Evolutionary conservation across 2,113 vertebrate species (phyloP).

Genomic region (Dryoscopus gambensis): DNA sequence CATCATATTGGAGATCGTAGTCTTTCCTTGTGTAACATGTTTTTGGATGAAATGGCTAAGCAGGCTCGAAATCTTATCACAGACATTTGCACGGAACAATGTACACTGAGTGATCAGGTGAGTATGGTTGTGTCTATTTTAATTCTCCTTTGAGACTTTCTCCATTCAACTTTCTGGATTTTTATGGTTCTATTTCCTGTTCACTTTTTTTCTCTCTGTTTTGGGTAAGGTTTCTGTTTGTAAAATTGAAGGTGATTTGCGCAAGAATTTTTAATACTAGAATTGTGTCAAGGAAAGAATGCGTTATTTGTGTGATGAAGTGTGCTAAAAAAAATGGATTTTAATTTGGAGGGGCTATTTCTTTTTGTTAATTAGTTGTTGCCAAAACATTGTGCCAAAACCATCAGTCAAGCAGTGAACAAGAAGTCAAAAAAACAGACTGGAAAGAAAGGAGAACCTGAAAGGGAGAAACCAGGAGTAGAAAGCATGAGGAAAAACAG

Average conservation of each 20-base stretch:
- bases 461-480: slow-evolving; percentile 96
- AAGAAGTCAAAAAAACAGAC: slow-evolving; percentile 98
- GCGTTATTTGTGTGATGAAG: background rate
- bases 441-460: slow-evolving; percentile 97
- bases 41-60: slow-evolving; percentile 99
- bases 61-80: slow-evolving; percentile 98
- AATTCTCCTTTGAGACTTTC: background rate
- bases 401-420: slow-evolving; percentile 98
- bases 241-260: background rate
- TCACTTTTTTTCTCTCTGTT: background rate
- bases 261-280: background rate
- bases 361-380: slow-evolving; percentile 79
- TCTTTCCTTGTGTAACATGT: slow-evolving; percentile 98
- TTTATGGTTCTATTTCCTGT: background rate
- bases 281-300: background rate
- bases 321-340: background rate
- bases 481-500: slow-evolving; percentile 99
- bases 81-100: slow-evolving; percentile 98
- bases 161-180: background rate
- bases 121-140: background rate
- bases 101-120: slow-evolving; percentile 97
- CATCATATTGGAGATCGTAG: slow-evolving; percentile 98
- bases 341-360: background rate
- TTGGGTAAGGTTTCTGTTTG: background rate
- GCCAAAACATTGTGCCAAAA: slow-evolving; percentile 99